Conservation (phyloP, 2,113 vertebrate genomes). For the Myxocyprinus asiaticus region DNA sequence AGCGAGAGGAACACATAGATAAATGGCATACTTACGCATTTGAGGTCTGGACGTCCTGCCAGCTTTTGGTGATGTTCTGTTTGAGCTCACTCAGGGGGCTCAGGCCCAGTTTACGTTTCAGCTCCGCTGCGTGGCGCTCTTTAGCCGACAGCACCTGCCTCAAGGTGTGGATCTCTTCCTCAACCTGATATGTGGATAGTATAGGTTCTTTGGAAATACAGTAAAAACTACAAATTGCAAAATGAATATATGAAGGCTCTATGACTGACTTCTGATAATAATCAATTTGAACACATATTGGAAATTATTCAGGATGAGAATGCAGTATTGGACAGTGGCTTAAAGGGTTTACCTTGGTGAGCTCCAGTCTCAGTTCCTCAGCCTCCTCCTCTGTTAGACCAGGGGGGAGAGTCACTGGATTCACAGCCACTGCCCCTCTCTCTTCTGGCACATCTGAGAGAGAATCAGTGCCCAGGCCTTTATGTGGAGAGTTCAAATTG, state of each 20-base stretch:
- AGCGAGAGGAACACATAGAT: not conserved
- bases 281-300: not conserved
- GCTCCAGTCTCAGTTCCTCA: constrained; percentile 84
- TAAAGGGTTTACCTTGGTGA: constrained; percentile 79
- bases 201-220: too few relatives aligned
- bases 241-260: not conserved
- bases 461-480: constrained; percentile 81
- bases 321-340: not conserved
- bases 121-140: constrained; percentile 87
- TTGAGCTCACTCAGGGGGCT: constrained; percentile 86
- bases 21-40: constrained; percentile 80
- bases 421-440: constrained; percentile 58
- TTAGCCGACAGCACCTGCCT: constrained; percentile 94
- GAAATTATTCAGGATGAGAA: too few relatives aligned
- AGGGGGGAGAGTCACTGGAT: constrained; percentile 64
- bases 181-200: constrained; percentile 77
- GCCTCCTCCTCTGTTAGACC: constrained; percentile 86
- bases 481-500: constrained; percentile 98
- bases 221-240: not conserved
- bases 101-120: constrained; percentile 92
- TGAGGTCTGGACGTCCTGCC: constrained; percentile 94
- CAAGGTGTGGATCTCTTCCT: constrained; percentile 93
- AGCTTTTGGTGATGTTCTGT: constrained; percentile 88
- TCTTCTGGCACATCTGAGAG: constrained; percentile 83
- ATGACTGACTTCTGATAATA: not conserved